Base-by-base conservation (phyloP, 2,797 vertebrate species). In the Phoeniculus purpureus region DNA sequence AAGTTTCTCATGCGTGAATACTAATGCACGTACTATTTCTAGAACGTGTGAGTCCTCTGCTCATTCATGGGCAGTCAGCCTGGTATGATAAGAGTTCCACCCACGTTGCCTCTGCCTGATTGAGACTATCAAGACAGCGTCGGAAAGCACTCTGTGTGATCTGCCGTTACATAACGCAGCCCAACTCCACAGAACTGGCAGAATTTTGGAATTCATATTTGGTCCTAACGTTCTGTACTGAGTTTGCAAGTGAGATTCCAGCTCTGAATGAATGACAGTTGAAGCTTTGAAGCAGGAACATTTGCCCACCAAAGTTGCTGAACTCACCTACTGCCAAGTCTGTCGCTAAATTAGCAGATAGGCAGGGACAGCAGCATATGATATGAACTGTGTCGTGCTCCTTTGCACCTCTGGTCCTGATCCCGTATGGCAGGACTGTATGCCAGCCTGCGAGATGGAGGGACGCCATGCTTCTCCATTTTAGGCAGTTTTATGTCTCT, bases 251-350 rank as follows among this genome's bases (percentile, higher is more conserved):
- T 68, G 94, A 88, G 78, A 85, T 75, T 80, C 55, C 75, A 72
- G 81, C 81, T 89, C 59, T 0, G 40, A 74, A 22, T 71, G 94
- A 95, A 15, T 82, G 90, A 80, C 90, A 93, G 81, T 84, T 92
- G 90, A 90, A 95, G 88, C 93, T 52, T 59, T 0, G 15, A 89
- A 85, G 84, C 86, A 65, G 83, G 91, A 93, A 85, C 86, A 72
- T 85, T 89, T 95, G 86, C 94, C 94, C 91, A 91, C 83, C 32
- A 2, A 88, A 93, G 93, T 86, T 91, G 75, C 88, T 68, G 91
- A 93, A 90, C 65, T 90, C 87, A 7, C 55, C 34, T 85, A 29
- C 87, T 88, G 90, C 93, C 83, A 91, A 92, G 81, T 77, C 87
- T 82, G 91, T 77, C 88, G 6, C 81, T 77, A 23, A 81, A 73